Conservation (phyloP, 2,113 vertebrate species). For the Orthonyx spaldingii region DNA sequence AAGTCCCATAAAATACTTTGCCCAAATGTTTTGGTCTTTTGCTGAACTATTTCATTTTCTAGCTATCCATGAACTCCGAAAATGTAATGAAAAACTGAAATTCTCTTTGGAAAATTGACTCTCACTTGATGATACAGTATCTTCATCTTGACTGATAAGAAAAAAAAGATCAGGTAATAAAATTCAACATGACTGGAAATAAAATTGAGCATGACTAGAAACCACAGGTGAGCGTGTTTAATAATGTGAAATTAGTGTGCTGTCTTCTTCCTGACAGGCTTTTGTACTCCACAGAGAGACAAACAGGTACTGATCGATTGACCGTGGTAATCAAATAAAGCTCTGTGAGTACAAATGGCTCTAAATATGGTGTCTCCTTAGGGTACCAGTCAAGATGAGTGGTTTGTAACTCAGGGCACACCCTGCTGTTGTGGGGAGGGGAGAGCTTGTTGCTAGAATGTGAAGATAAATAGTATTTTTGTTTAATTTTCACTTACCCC, state of each 20-base stretch:
- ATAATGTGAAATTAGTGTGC: neutral
- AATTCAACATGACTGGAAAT: neutral
- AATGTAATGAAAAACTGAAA: neutral
- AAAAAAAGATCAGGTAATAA: neutral
- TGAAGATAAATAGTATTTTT: neutral
- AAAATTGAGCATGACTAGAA: constrained; percentile 13
- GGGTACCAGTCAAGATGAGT: neutral
- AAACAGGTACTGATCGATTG: neutral
- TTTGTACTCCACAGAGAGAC: neutral
- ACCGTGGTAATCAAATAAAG: neutral
- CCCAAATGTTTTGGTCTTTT: neutral
- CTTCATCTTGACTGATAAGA: neutral
- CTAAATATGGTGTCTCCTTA: neutral
- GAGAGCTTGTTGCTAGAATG: neutral
- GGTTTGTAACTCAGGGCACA: neutral
- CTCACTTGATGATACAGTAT: neutral
- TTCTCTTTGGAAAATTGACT: neutral
- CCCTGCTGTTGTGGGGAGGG: neutral
- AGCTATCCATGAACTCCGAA: neutral
- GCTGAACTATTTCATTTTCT: neutral
- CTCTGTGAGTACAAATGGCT: neutral
- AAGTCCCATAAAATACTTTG: neutral
- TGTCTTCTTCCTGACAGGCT: neutral
- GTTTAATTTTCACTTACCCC: neutral
- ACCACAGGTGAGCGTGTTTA: neutral